phyloP scores from a whole-genome alignment of 2,797 vertebrate species.

The Sebastiscus tertius region DNA sequence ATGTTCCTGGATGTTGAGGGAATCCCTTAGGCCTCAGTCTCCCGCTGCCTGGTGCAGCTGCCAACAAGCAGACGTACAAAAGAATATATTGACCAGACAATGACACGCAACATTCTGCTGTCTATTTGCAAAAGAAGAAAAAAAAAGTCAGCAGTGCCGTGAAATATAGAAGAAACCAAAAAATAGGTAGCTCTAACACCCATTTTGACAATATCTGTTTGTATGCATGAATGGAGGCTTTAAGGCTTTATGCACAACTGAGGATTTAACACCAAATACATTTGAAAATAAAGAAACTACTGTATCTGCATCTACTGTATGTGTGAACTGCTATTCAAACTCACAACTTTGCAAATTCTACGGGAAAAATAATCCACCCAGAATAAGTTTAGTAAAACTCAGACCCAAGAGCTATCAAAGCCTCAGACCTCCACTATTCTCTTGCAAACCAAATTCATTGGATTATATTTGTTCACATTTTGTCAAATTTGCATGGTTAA shows the following conservation, averaged over 20 bases:
- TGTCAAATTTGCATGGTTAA: too few species aligned
- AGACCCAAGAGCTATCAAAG: background rate
- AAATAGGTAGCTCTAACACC: background rate
- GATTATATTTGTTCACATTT: too few species aligned
- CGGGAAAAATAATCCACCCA: background rate
- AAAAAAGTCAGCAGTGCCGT: background rate
- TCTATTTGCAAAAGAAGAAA: background rate
- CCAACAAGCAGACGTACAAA: conserved; percentile 55
- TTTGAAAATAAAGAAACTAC: background rate
- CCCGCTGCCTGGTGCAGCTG: conserved; percentile 48
- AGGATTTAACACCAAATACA: background rate
- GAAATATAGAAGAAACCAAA: background rate
- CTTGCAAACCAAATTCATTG: background rate
- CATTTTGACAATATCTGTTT: background rate
- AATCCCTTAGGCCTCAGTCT: conserved; percentile 60
- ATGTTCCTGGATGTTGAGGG: conserved; percentile 57
- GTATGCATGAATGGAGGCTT: background rate
- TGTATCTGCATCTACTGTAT: background rate
- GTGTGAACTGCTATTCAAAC: background rate
- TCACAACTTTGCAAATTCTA: background rate
- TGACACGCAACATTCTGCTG: conserved; percentile 25
- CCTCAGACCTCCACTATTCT: background rate
- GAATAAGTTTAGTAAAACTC: background rate
- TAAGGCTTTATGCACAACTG: background rate
- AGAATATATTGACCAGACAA: conserved; percentile 54